phyloP scores from a whole-genome alignment of 2,797 vertebrate genomes.

The Pelobates cultripes region DNA sequence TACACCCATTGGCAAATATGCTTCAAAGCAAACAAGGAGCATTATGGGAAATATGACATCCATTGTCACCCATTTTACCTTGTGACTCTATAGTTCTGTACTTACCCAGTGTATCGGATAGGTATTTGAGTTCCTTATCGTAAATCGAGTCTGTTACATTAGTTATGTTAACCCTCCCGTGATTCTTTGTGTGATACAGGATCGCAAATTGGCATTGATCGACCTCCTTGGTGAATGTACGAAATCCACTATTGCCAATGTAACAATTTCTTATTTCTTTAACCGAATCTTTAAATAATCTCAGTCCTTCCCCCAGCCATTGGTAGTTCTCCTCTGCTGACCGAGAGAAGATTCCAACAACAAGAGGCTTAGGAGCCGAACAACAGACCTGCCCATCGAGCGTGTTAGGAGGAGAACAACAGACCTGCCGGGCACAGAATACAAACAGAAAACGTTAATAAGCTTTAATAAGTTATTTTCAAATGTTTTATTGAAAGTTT shows the following conservation, averaged over 20 bases:
- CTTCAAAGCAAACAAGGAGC: no score
- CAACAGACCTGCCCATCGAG: no score
- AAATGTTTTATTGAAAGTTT: no score
- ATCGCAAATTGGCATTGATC: conserved; percentile 2
- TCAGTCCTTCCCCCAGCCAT: conserved; percentile 1
- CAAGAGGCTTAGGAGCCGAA: not conserved
- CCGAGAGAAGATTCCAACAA: conserved; percentile 33
- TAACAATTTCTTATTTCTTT: not conserved
- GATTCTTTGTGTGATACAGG: conserved; percentile 44
- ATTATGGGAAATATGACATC: no score
- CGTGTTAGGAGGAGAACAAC: no score
- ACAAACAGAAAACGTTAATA: not conserved
- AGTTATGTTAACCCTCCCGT: conserved; percentile 30
- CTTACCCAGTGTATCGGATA: conserved; percentile 17
- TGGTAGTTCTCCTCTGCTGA: not conserved
- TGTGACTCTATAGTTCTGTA: no score
- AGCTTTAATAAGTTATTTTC: no score
- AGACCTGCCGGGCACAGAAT: not conserved
- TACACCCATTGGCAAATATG: no score
- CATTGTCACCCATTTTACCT: no score
- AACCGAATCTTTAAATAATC: conserved; percentile 2
- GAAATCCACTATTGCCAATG: not conserved
- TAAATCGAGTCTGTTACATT: conserved; percentile 37
- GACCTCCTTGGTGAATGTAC: not conserved
- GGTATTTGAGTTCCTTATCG: not conserved